These are phyloP conservation scores for Monodelphis domestica DNA, from an alignment of 2,797 vertebrate species.

Conservation along the genomic window DNA sequence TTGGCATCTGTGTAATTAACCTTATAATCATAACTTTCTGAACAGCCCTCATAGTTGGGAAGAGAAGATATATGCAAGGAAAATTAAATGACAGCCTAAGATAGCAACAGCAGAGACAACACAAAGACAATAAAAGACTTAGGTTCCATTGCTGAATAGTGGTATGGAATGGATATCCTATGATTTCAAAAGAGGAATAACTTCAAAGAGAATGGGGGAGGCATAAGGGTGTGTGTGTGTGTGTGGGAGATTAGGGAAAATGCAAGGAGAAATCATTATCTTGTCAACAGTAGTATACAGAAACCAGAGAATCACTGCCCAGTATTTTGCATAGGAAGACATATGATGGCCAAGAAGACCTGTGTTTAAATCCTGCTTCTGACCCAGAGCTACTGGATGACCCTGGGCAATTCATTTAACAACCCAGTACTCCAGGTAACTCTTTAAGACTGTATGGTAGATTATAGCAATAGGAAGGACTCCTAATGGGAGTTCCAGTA, in stretches of 20 bases:
- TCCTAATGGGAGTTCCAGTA: too few species aligned
- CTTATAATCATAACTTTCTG: constrained; percentile 57
- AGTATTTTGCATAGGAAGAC: neutral
- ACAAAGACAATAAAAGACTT: too few species aligned
- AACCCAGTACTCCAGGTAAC: neutral
- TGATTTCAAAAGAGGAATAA: constrained; percentile 14
- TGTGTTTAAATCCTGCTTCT: neutral
- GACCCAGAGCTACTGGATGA: neutral
- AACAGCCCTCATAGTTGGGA: constrained; percentile 42
- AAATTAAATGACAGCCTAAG: constrained; percentile 57
- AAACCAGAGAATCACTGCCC: neutral
- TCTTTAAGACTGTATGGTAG: neutral
- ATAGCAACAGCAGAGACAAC: neutral
- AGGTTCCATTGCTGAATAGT: too few species aligned
- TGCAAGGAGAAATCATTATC: neutral
- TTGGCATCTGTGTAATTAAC: neutral
- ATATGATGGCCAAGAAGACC: neutral
- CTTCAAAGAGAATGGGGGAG: neutral
- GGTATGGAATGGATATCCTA: neutral
- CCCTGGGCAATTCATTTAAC: neutral
- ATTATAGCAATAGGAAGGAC: neutral
- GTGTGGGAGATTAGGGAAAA: neutral
- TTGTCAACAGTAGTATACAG: neutral
- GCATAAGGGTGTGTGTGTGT: constrained; percentile 19
- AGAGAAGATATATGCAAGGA: constrained; percentile 37